These are phyloP conservation scores for Nibea coibor DNA, from an alignment of 2,113 vertebrate genomes.

Conservation along the genomic window DNA sequence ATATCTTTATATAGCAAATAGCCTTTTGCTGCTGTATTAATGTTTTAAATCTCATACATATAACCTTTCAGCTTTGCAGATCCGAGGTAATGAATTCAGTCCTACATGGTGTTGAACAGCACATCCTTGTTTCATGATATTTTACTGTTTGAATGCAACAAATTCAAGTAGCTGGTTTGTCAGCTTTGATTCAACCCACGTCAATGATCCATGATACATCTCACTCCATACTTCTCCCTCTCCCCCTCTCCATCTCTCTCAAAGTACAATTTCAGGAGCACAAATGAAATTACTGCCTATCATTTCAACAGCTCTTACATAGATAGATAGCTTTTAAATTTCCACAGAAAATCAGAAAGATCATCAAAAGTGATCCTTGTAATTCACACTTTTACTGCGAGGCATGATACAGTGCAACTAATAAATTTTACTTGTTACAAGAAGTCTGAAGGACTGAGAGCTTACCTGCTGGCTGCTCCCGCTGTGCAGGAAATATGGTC, in stretches of 20 bases:
- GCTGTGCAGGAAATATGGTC: constrained; percentile 56
- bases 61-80: constrained; percentile 10
- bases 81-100: background rate
- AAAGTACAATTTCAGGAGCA: constrained; percentile 53
- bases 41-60: too few species aligned
- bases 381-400: constrained; percentile 61
- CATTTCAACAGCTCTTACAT: constrained; percentile 52
- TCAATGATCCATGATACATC: constrained; percentile 31
- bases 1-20: too few species aligned
- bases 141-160: constrained; percentile 37
- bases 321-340: constrained; percentile 71
- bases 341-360: constrained; percentile 61
- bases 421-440: constrained; percentile 55
- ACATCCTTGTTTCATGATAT: constrained; percentile 17
- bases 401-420: constrained; percentile 52
- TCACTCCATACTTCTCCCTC: background rate
- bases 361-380: constrained; percentile 56
- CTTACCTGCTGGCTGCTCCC: constrained; percentile 55
- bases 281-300: constrained; percentile 60
- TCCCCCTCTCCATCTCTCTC: constrained; percentile 5
- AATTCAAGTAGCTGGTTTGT: constrained; percentile 28
- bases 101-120: constrained; percentile 11
- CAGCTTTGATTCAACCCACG: constrained; percentile 37
- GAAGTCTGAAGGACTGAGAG: constrained; percentile 38
- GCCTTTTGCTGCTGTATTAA: too few species aligned